Evolutionary conservation across 2,888 invertebrate species (phyloP), one percentile per base, ranked within the genome.

Genomic region (Acrobeloides nanus): DNA sequence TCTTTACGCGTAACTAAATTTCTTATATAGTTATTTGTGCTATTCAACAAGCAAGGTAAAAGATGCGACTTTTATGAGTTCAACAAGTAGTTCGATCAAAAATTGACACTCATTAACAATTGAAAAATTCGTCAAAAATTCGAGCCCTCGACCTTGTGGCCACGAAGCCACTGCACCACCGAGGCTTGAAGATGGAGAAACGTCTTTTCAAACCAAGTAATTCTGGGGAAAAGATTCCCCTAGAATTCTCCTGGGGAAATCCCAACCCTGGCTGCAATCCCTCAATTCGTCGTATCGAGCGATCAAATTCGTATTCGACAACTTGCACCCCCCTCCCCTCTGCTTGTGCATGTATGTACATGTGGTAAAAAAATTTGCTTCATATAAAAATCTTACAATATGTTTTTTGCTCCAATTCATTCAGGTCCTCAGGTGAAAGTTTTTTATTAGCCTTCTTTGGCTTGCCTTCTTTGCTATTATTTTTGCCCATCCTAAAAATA

Each of bases 1-100:
- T 76, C 76, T 53, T 74, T 74, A 48, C 68, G 68, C 39, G 72
- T 65, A 57, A 76, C 76, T 76, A 67, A 53, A 74, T 29, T 29
- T 29, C 10, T 29, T 12, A 15, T 29, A 15, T 15, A 29, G 31
- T 12, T 29, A 29, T 12, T 5, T 34, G 1, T 12, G 24, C 37
- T 37, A 43, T n/a, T 12, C n/a, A 39, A 31, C 25, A 20, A 21
- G n/a, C n/a, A 39, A 35, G 15, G 25, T 12, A 10, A n/a, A n/a
- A n/a, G n/a, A n/a, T n/a, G n/a, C 17, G 15, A 15, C 15, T 4
- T 50, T 51, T 3, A 21, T 33, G 7, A 17, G 20, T 32, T 7
- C n/a, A n/a, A n/a, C n/a, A n/a, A n/a, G n/a, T n/a, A n/a, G n/a
- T n/a, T n/a, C n/a, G n/a, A n/a, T n/a, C n/a, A n/a, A n/a, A n/a